Evolutionary conservation across 1,140 invertebrate species (phyloP).

Genomic region (Potamilus streckersoni): DNA sequence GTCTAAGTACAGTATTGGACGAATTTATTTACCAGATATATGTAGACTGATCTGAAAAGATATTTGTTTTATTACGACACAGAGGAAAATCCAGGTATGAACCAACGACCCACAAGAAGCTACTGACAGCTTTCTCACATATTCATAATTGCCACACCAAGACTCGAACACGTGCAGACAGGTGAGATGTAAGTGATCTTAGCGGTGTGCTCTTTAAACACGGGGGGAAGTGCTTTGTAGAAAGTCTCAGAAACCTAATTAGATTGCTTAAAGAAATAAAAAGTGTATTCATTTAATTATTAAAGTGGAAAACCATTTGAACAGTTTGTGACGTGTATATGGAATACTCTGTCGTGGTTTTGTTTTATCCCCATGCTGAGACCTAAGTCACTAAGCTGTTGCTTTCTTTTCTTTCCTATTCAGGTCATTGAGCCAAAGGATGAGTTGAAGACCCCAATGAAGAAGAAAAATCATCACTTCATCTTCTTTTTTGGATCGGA

Average conservation of each 20-base stretch:
- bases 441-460: conserved; percentile 68
- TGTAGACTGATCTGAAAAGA: too few relatives aligned
- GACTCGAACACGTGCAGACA: too few relatives aligned
- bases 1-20: too few relatives aligned
- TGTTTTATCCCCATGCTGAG: conserved; percentile 5
- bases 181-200: too few relatives aligned
- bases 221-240: too few relatives aligned
- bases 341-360: background rate
- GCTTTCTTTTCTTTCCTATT: conserved; percentile 42
- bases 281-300: background rate
- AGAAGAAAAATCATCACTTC: conserved; percentile 77
- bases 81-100: too few relatives aligned
- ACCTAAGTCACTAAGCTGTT: conserved; percentile 10
- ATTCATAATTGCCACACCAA: too few relatives aligned
- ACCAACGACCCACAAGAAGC: too few relatives aligned
- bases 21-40: too few relatives aligned
- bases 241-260: background rate
- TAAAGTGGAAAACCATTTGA: background rate
- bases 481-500: conserved; percentile 94
- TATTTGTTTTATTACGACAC: too few relatives aligned
- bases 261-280: background rate
- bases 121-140: too few relatives aligned
- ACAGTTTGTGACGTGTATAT: background rate
- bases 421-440: conserved; percentile 76
- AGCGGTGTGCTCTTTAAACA: too few relatives aligned